Evolutionary conservation across 1,140 invertebrate species (phyloP).

Genomic region (Anastrepha ludens): DNA sequence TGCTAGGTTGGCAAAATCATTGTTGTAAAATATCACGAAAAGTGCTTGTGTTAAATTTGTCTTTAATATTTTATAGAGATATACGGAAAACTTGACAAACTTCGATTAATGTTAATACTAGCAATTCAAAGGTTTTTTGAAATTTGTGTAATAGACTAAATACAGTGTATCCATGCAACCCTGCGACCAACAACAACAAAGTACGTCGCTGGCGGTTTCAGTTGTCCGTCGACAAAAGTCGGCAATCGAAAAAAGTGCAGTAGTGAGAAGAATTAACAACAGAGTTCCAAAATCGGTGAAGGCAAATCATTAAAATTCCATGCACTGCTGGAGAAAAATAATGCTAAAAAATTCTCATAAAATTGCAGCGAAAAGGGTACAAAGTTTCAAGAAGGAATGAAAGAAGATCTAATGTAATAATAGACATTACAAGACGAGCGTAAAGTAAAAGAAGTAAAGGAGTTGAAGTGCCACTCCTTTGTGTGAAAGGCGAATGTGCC

Average conservation of each 20-base stretch:
- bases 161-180: background rate
- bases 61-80: too few species aligned
- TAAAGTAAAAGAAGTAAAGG: background rate
- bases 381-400: background rate
- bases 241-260: background rate
- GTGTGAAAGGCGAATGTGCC: slow-evolving; percentile 32
- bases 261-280: background rate
- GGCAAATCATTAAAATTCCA: background rate
- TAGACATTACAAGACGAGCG: slow-evolving; percentile 5
- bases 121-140: too few species aligned
- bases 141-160: too few species aligned
- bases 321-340: background rate
- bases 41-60: too few species aligned
- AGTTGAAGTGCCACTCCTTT: slow-evolving; percentile 49
- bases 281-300: background rate
- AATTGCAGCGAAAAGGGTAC: background rate
- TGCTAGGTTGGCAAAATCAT: background rate
- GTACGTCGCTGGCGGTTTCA: background rate
- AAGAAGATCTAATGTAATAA: slow-evolving; percentile 31
- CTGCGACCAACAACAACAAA: background rate
- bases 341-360: background rate
- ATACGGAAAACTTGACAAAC: too few species aligned
- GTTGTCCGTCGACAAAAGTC: slow-evolving; percentile 2
- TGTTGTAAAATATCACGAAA: background rate
- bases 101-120: too few species aligned